phyloP scores from a whole-genome alignment of 1,140 invertebrate species.

The Platorchestia sp. region DNA sequence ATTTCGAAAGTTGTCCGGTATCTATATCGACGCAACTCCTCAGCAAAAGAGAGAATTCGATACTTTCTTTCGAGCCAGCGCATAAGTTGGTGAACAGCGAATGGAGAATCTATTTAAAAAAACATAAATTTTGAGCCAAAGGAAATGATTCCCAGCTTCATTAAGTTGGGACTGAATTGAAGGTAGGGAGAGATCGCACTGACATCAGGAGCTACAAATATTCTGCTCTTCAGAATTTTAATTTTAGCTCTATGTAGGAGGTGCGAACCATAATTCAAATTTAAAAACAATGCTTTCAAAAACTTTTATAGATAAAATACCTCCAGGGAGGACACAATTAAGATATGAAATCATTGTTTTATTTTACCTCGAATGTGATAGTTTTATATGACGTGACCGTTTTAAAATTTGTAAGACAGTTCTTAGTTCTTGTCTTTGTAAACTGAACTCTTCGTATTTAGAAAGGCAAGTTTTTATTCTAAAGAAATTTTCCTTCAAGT shows the following conservation, averaged over 20 bases:
- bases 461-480: too few relatives aligned
- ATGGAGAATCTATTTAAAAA: neutral
- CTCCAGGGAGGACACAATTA: neutral
- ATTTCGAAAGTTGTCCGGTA: slow-evolving; percentile 27
- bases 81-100: neutral
- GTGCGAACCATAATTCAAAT: too few relatives aligned
- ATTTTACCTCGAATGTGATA: too few relatives aligned
- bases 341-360: neutral
- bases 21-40: neutral
- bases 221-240: neutral
- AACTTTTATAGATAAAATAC: neutral
- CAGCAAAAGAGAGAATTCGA: neutral
- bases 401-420: too few relatives aligned
- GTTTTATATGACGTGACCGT: too few relatives aligned
- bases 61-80: neutral
- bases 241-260: too few relatives aligned
- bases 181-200: neutral
- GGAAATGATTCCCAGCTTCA: neutral
- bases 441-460: too few relatives aligned
- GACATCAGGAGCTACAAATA: neutral
- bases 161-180: neutral
- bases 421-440: too few relatives aligned
- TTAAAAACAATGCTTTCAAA: neutral
- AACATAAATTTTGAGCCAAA: neutral
- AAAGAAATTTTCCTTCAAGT: too few relatives aligned